These are phyloP conservation scores for Isaurus tuberculatus DNA, from an alignment of 92 coral and sea anemone species.

Conservation along the genomic window DNA sequence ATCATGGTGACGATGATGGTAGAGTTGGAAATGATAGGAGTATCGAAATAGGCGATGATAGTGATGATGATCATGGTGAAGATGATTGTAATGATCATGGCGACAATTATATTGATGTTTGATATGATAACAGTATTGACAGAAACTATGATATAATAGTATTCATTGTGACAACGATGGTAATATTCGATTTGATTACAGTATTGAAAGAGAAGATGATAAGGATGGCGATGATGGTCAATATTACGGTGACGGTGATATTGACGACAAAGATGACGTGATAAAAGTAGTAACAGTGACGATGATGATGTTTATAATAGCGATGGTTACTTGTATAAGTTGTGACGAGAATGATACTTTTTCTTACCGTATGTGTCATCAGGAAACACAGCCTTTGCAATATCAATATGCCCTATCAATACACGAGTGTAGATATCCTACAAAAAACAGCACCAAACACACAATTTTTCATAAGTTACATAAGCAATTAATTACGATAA, in stretches of 20 bases:
- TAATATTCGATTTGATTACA: too few relatives aligned
- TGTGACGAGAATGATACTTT: not conserved
- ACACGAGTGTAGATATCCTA: slow-evolving; percentile 97
- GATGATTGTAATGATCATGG: too few relatives aligned
- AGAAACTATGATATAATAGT: not conserved
- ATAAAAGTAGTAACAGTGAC: not conserved
- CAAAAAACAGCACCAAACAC: not conserved
- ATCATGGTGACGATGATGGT: not conserved
- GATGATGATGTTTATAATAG: not conserved
- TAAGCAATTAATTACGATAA: too few relatives aligned
- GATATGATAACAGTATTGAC: not conserved
- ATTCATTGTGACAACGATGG: not conserved
- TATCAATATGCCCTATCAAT: slow-evolving; percentile 93
- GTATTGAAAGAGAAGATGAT: too few relatives aligned
- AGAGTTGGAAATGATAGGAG: too few relatives aligned
- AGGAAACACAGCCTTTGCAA: slow-evolving; percentile 97
- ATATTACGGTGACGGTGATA: not conserved
- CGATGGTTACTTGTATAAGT: not conserved
- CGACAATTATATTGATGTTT: too few relatives aligned
- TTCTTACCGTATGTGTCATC: slow-evolving; percentile 91
- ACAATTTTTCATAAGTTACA: not conserved
- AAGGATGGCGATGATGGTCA: too few relatives aligned
- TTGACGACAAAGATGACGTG: too few relatives aligned
- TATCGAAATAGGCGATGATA: too few relatives aligned
- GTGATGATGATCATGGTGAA: not conserved